Evolutionary conservation across 2,888 invertebrate species (phyloP).

Genomic region (Trissoscelio sp.): DNA sequence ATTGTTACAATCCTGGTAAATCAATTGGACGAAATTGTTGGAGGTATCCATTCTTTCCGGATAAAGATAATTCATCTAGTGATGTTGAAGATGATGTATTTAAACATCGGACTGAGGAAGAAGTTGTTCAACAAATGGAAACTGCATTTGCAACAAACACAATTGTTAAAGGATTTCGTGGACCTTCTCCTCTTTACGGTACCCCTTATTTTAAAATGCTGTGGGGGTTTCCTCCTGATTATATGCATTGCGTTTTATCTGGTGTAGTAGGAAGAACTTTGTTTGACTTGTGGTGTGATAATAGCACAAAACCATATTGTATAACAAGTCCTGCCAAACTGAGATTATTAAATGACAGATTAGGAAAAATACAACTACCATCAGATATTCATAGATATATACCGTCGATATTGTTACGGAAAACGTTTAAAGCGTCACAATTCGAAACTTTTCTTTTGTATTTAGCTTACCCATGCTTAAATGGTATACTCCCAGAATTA

Average conservation of each 20-base stretch:
- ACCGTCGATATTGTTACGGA: too few relatives aligned
- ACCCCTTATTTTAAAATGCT: conserved; percentile 17
- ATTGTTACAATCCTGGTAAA: conserved; percentile 24
- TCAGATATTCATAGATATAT: too few relatives aligned
- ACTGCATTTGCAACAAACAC: neutral
- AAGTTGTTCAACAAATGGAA: conserved; percentile 6
- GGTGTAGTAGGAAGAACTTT: conserved; percentile 18
- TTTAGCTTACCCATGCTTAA: too few relatives aligned
- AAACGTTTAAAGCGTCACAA: too few relatives aligned
- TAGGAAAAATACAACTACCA: too few relatives aligned
- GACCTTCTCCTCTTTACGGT: conserved; percentile 7
- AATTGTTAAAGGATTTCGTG: conserved; percentile 18
- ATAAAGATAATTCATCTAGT: neutral
- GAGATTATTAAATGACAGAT: neutral
- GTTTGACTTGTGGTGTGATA: conserved; percentile 13
- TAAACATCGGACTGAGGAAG: conserved; percentile 1
- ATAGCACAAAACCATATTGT: neutral
- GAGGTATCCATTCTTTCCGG: conserved; percentile 20
- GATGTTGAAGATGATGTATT: neutral
- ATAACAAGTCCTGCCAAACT: conserved; percentile 1
- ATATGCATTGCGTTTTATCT: conserved; percentile 3
- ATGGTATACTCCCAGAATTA: too few relatives aligned
- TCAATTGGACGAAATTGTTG: conserved; percentile 8
- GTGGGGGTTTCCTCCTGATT: conserved; percentile 27
- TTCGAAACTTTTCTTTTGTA: too few relatives aligned